A percentile compares a stretch with the other conserved stretches of the same genome.
Evolutionary conservation across 2,888 invertebrate genomes (phyloP).

Genomic region (Oscheius sp.): DNA sequence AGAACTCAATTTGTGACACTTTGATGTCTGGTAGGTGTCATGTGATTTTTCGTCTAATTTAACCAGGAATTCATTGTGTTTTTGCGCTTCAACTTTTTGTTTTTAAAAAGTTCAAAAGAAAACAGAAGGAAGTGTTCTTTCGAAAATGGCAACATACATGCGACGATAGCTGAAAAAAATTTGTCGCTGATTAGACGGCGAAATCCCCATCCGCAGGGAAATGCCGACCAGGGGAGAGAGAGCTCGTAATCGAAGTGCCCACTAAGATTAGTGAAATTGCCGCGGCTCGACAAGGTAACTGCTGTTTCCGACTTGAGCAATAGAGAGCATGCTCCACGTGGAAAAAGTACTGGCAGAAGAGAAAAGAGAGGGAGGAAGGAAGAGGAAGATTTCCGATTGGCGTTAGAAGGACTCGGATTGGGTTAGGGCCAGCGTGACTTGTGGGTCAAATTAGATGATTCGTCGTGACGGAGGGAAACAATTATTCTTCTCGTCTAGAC

Average conservation of each 20-base stretch:
- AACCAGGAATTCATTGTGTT: too few relatives aligned
- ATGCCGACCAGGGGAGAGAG: background rate
- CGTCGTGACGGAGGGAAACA: too few relatives aligned
- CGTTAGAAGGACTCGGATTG: too few relatives aligned
- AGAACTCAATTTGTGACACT: too few relatives aligned
- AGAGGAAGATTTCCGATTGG: too few relatives aligned
- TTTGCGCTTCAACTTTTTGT: too few relatives aligned
- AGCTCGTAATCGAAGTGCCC: conserved; percentile 30
- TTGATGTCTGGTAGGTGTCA: too few relatives aligned
- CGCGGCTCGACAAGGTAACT: background rate
- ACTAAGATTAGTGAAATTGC: conserved; percentile 27
- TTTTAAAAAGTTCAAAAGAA: background rate
- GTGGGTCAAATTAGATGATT: too few relatives aligned
- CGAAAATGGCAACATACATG: background rate
- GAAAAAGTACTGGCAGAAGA: background rate
- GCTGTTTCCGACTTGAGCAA: background rate
- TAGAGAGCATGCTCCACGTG: background rate
- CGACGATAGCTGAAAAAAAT: background rate
- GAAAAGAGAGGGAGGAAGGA: background rate
- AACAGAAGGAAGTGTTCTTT: background rate
- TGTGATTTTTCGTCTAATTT: too few relatives aligned
- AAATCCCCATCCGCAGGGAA: background rate
- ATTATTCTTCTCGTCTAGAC: too few relatives aligned
- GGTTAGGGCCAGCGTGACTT: too few relatives aligned
- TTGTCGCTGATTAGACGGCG: background rate